These are phyloP conservation scores for Anthrax anthrax DNA, from an alignment of 2,888 invertebrate genomes.

Conservation along the genomic window DNA sequence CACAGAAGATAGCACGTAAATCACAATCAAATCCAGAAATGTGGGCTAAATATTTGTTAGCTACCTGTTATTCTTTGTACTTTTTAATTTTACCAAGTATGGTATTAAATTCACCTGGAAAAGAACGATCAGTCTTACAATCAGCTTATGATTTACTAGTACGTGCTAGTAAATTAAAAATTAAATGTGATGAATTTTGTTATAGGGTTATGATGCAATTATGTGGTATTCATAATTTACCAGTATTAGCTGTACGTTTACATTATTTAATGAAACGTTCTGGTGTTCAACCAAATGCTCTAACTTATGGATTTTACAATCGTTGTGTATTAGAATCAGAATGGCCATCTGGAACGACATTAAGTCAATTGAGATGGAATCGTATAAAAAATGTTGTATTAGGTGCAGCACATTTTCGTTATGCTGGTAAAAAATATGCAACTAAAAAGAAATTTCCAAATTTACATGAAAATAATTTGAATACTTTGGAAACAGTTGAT, in stretches of 20 bases:
- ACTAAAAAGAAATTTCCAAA: conserved; percentile 33
- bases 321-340: conserved; percentile 82
- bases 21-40: conserved; percentile 56
- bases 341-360: conserved; percentile 73
- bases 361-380: conserved; percentile 75
- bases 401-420: conserved; percentile 78
- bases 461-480: conserved; percentile 31
- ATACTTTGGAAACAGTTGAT: conserved; percentile 30
- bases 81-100: conserved; percentile 90
- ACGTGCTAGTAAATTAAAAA: conserved; percentile 68
- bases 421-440: conserved; percentile 52
- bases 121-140: conserved; percentile 60
- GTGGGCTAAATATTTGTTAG: conserved; percentile 85
- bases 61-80: conserved; percentile 87
- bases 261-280: conserved; percentile 83
- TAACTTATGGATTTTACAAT: conserved; percentile 84
- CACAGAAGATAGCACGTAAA: conserved; percentile 55
- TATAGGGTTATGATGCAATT: conserved; percentile 98
- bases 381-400: conserved; percentile 83
- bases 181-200: conserved; percentile 92
- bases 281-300: conserved; percentile 90
- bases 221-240: conserved; percentile 87
- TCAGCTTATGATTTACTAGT: conserved; percentile 77
- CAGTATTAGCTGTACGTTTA: conserved; percentile 84
- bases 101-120: conserved; percentile 52